Evolutionary conservation across 1,140 invertebrate species (phyloP), one percentile per base, ranked within the genome.

Genomic region (Akabosia matsudoensis): DNA sequence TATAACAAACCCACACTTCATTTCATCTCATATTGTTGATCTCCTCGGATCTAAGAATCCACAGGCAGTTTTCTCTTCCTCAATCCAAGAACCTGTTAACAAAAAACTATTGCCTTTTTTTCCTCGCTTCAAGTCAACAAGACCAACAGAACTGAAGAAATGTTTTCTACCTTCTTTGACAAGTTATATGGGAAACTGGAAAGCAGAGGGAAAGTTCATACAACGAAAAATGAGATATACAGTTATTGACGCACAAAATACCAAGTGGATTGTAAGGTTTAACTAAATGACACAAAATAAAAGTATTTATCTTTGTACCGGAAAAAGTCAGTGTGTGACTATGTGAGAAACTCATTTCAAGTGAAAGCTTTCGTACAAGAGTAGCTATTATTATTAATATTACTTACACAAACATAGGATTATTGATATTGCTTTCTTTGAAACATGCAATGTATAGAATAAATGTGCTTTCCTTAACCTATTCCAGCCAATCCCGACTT

Each of bases 21-120:
- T 67, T 67, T 67, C 61, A 67, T 67, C 30, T 67, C 61, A 67
- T 67, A 67, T 67, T 67, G 61, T 31, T 67, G 61, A 67, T 67
- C 61, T 67, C 61, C 61, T 67, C 30, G 61, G 61, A 67, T 67
- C 61, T 67, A 7, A 31, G 61, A 67, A 67, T 67, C 61, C 61
- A 67, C 61, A 67, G 61, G 61, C 61, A 67, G 61, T 67, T 67
- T 67, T 67, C 28, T 22, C 54, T 56, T 56, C 54, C 54, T 22
- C 10, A 67, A 30, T 3, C 28, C 10, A 67, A 67, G 31, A 67
- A 67, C 61, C 61, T 67, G 61, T 67, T 67, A 67, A 24, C 61
- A 67, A 30, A 67, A 7, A 13, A 67, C 61, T n/a, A 45, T 18
- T 18, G 37, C 37, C 37, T 10, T 18, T 45, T 10, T 18, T 45